Conservation (phyloP, 2,888 invertebrate genomes). For the Ramazzottius varieornatus region DNA sequence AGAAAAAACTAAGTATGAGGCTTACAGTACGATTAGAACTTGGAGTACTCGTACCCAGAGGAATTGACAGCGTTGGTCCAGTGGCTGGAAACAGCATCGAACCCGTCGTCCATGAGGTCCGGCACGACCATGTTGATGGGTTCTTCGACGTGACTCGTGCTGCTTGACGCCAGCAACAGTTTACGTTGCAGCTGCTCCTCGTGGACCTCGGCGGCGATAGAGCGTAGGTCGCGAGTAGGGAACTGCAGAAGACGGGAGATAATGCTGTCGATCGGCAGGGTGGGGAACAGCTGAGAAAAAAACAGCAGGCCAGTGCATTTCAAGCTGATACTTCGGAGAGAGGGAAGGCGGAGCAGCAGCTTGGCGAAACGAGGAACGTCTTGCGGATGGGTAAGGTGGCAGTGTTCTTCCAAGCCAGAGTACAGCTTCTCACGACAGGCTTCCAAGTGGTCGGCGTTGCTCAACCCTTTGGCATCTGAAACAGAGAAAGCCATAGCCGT, state of each 20-base stretch:
- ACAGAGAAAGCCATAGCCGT: conserved; percentile 13
- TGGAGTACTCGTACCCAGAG: too few species aligned
- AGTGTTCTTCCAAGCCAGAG: conserved; percentile 79
- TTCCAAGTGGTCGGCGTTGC: conserved; percentile 52
- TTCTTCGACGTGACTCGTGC: too few species aligned
- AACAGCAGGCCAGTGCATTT: conserved; percentile 82
- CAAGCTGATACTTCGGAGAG: conserved; percentile 63
- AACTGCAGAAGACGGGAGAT: conserved; percentile 21
- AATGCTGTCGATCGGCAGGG: conserved; percentile 55
- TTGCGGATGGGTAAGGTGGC: conserved; percentile 53
- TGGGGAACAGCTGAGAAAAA: conserved; percentile 69
- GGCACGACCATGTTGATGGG: too few species aligned
- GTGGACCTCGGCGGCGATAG: not conserved
- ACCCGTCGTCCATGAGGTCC: too few species aligned
- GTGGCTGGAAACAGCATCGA: too few species aligned
- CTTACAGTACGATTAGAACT: too few species aligned
- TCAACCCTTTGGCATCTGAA: conserved; percentile 60
- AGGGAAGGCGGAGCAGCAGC: conserved; percentile 58
- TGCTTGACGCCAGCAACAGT: too few species aligned
- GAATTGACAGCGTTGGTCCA: too few species aligned
- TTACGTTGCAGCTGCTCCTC: not conserved
- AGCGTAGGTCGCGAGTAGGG: not conserved
- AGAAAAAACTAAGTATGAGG: too few species aligned
- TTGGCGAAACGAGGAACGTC: conserved; percentile 89
- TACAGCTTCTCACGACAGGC: conserved; percentile 73